Base-by-base conservation (phyloP, 2,888 invertebrate genomes). In the Drosophila diplacantha region DNA sequence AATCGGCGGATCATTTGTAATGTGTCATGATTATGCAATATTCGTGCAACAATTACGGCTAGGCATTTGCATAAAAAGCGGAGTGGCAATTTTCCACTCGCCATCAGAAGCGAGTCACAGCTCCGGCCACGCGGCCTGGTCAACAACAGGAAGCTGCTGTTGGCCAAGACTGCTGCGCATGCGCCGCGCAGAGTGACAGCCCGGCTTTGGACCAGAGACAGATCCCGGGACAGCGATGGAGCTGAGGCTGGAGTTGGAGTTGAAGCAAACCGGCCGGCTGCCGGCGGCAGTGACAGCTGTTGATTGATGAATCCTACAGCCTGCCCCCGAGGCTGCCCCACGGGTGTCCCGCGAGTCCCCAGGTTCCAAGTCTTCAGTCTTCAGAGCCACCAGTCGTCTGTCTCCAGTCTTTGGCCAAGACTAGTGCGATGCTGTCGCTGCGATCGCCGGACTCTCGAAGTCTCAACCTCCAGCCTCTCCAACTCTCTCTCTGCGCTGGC, bases 271-370 rank as follows among this genome's bases (percentile, higher is more conserved):
- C 73, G 72, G 73, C 67, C 52, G 69, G 69, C 74, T 72, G 75
- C 54, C 57, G 61, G 55, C 75, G 67, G 68, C 81, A 71, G 51
- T 82, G 83, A 82, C 82, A 82, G 81, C 79, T 73, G 82, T 73
- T 82, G 80, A 81, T 81, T 82, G 80, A 81, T 81, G 80, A 82
- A 80, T 80, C 80, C 75, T 75, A 75, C 69, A 72, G 77, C 71
- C 71, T 66, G 71, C 77, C 76, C 62, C 71, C 74, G 71, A 69
- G 69, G 61, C 68, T 47, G 62, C 52, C 41, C 59, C 43, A 57
- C 62, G 61, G 68, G 57, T 39, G 62, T 65, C 68, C 64, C 66
- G 26, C 31, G 57, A 62, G 68, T 72, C 60, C 34, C 63, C 75
- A 73, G 76, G 77, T 69, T 71, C 66, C 54, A 67, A 69, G 31